Evolutionary conservation across 92 coral and sea anemone genomes (phyloP).

Genomic region (Ricordea florida): DNA sequence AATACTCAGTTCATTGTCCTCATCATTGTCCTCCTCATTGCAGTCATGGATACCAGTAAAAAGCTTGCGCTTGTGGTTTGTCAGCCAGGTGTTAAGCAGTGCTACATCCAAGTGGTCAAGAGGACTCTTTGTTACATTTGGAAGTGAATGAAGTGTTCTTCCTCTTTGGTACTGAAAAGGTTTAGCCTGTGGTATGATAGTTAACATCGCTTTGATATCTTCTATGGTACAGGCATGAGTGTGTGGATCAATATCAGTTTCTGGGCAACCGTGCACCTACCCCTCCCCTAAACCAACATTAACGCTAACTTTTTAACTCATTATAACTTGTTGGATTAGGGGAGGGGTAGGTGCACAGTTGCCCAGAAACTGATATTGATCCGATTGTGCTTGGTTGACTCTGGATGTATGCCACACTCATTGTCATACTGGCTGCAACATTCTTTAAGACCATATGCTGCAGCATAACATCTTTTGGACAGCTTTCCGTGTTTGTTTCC

Average conservation of each 20-base stretch:
- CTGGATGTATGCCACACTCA: constrained; percentile 23
- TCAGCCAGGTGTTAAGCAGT: constrained; percentile 40
- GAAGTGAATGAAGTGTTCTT: constrained; percentile 20
- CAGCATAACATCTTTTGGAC: constrained; percentile 47
- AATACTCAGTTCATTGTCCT: background rate
- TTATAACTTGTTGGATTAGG: too few species aligned
- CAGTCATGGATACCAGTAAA: constrained; percentile 5
- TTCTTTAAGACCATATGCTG: constrained; percentile 53
- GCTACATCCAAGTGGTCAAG: constrained; percentile 31
- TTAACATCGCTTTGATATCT: constrained; percentile 37
- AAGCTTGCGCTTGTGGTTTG: constrained; percentile 25
- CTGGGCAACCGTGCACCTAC: too few species aligned
- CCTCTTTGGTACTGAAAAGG: constrained; percentile 30
- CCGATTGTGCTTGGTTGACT: constrained; percentile 9
- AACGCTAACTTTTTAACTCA: too few species aligned
- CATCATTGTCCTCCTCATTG: constrained; percentile 11
- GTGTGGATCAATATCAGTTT: too few species aligned
- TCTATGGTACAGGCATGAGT: constrained; percentile 44
- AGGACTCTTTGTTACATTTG: constrained; percentile 38
- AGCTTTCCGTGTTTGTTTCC: constrained; percentile 65
- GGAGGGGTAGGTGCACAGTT: too few species aligned
- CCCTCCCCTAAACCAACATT: too few species aligned
- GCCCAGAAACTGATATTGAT: too few species aligned
- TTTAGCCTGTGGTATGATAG: constrained; percentile 18
- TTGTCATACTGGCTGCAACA: background rate